Percentiles rank a stretch among this genome's conserved stretches.
Evolutionary conservation across 2,113 vertebrate species (phyloP).

Genomic region (Pangasianodon gigas): DNA sequence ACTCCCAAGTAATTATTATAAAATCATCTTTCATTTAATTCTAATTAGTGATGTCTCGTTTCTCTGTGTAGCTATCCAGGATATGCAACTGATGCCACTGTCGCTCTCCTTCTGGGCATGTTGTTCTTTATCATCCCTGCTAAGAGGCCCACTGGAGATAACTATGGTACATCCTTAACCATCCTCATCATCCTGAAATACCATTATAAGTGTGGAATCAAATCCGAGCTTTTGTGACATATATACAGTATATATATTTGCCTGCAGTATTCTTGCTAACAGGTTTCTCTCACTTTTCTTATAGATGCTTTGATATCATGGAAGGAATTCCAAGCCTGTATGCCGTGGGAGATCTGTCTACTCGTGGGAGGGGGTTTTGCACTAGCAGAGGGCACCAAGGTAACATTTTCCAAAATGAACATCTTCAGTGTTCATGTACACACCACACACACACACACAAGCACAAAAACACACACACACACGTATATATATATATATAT

Average conservation of each 20-base stretch:
- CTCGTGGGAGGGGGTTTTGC: slow-evolving; percentile 93
- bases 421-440: neutral
- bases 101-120: slow-evolving; percentile 84
- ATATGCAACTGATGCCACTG: slow-evolving; percentile 85
- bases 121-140: slow-evolving; percentile 87
- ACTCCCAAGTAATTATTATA: neutral
- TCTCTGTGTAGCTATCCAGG: slow-evolving; percentile 71
- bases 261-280: too few species aligned
- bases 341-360: slow-evolving; percentile 92
- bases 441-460: neutral
- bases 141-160: slow-evolving; percentile 68
- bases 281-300: neutral
- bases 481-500: too few species aligned
- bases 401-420: slow-evolving; percentile 56
- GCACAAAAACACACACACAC: neutral
- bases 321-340: slow-evolving; percentile 90
- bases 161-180: slow-evolving; percentile 63
- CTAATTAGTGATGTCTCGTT: neutral
- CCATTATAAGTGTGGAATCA: neutral
- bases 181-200: neutral
- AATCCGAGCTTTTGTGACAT: too few species aligned
- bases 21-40: neutral
- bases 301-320: slow-evolving; percentile 81
- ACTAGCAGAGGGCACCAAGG: slow-evolving; percentile 89
- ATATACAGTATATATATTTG: too few species aligned